phyloP scores from a whole-genome alignment of 2,113 vertebrate genomes.

The Platichthys flesus region DNA sequence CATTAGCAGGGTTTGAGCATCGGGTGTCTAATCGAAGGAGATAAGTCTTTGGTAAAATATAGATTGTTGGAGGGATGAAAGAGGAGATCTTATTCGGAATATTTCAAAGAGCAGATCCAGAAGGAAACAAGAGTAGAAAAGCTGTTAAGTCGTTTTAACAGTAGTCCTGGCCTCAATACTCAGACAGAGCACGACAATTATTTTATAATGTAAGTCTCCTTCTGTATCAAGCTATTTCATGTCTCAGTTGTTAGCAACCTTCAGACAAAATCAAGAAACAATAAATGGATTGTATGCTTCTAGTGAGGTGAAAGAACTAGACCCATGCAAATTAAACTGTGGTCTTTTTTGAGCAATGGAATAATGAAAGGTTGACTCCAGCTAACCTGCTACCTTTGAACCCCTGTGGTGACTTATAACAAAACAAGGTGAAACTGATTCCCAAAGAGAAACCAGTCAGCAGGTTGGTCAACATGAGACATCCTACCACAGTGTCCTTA shows the following conservation, averaged over 20 bases:
- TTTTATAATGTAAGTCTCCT: background rate
- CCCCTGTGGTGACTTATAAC: too few species aligned
- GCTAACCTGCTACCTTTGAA: background rate
- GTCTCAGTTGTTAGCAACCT: background rate
- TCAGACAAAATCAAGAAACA: background rate
- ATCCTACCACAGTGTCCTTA: background rate
- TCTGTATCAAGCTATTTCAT: background rate
- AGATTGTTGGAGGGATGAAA: background rate
- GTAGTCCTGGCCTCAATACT: background rate
- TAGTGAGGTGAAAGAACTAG: background rate
- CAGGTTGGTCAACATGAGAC: background rate
- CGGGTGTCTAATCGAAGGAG: background rate
- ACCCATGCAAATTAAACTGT: background rate
- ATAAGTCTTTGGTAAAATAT: background rate
- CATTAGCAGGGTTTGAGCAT: background rate
- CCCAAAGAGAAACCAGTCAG: background rate
- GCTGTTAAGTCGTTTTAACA: too few species aligned
- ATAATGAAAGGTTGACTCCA: background rate
- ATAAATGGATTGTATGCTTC: background rate
- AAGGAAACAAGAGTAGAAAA: background rate
- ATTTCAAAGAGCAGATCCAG: background rate
- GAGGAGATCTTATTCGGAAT: background rate
- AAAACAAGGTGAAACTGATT: background rate
- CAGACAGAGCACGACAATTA: background rate
- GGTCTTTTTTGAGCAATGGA: background rate